These are phyloP conservation scores for Smittia aterrima DNA, from an alignment of 2,888 invertebrate species.

Conservation along the genomic window DNA sequence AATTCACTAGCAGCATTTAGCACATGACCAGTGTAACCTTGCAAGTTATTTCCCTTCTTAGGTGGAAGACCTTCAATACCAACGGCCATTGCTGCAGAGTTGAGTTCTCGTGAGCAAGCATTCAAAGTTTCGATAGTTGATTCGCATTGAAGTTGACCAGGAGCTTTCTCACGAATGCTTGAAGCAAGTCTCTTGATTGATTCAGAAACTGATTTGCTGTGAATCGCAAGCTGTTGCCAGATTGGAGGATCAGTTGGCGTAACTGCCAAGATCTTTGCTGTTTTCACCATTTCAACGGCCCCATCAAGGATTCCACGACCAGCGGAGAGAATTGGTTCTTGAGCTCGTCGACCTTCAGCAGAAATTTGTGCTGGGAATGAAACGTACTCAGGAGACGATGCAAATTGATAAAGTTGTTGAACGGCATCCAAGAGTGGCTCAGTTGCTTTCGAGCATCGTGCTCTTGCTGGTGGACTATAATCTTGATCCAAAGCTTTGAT, in stretches of 20 bases:
- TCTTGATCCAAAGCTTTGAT: constrained; percentile 87
- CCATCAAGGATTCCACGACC: constrained; percentile 77
- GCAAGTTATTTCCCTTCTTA: constrained; percentile 68
- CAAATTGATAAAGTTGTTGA: constrained; percentile 87
- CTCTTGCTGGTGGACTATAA: constrained; percentile 73
- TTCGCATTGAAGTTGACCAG: constrained; percentile 93
- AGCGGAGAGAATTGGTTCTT: constrained; percentile 83
- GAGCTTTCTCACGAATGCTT: constrained; percentile 90
- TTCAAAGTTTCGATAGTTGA: constrained; percentile 75
- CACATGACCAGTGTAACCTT: constrained; percentile 75
- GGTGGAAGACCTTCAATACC: constrained; percentile 76
- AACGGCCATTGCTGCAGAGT: constrained; percentile 83
- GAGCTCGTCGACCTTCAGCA: constrained; percentile 73
- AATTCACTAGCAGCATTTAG: constrained; percentile 77
- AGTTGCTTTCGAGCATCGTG: constrained; percentile 73
- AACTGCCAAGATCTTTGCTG: constrained; percentile 85
- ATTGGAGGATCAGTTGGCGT: constrained; percentile 88
- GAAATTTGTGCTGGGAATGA: constrained; percentile 91
- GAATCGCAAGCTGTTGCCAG: constrained; percentile 91
- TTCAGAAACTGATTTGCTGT: constrained; percentile 94
- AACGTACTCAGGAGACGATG: constrained; percentile 90
- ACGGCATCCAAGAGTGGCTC: constrained; percentile 86
- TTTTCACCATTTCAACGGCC: constrained; percentile 85
- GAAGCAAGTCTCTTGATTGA: constrained; percentile 92
- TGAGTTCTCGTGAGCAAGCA: constrained; percentile 74